These are phyloP conservation scores for Malthinus seriepunctatus DNA, from an alignment of 2,888 invertebrate genomes.

Conservation along the genomic window DNA sequence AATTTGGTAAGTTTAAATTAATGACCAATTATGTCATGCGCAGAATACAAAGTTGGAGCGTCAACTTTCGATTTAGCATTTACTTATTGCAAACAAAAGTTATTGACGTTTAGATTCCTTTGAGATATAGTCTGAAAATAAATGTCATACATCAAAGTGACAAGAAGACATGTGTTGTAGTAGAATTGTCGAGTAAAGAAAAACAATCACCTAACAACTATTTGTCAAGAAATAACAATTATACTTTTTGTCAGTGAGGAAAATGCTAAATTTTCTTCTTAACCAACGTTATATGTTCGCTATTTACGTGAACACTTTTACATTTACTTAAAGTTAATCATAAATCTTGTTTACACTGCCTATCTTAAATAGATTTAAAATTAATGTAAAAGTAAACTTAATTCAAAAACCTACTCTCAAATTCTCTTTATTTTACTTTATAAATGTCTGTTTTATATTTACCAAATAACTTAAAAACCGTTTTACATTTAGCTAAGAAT, in stretches of 20 bases:
- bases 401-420: conserved; percentile 2
- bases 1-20: too few species aligned
- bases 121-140: background rate
- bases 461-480: background rate
- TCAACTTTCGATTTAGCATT: too few species aligned
- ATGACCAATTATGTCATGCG: too few species aligned
- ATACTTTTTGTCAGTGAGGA: background rate
- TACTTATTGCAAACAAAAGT: too few species aligned
- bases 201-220: conserved; percentile 20
- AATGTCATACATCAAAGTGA: conserved; percentile 15
- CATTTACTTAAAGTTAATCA: conserved; percentile 3
- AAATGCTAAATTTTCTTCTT: too few species aligned
- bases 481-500: background rate
- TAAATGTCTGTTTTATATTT: conserved; percentile 9
- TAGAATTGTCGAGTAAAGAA: conserved; percentile 16
- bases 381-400: conserved; percentile 8
- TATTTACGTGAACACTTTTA: conserved; percentile 14
- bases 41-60: too few species aligned
- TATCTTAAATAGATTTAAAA: conserved; percentile 9
- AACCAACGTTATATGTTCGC: background rate
- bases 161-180: conserved; percentile 10
- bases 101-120: too few species aligned
- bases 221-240: conserved; percentile 21
- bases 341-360: conserved; percentile 4
- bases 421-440: conserved; percentile 10